Conservation (phyloP, 2,797 vertebrate species). For the Pangasius krempfi region DNA sequence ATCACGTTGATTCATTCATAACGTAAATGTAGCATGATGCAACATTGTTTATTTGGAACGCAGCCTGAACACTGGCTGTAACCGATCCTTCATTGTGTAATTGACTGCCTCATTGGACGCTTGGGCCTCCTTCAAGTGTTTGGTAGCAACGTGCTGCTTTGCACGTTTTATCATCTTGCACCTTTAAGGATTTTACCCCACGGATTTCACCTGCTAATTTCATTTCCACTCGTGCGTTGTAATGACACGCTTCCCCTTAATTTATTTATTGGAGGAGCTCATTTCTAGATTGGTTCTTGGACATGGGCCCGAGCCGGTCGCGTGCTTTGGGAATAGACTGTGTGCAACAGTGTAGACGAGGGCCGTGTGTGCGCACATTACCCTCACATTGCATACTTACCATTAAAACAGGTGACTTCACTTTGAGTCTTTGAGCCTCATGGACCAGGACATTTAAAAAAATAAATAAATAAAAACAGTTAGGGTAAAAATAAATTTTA, state of each 20-base stretch:
- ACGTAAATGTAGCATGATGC: not conserved
- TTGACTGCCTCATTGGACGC: conserved; percentile 27
- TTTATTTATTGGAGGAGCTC: not conserved
- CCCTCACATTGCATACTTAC: conserved; percentile 29
- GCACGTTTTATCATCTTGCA: not conserved
- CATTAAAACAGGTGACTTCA: conserved; percentile 48
- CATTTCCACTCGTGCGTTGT: not conserved
- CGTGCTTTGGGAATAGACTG: not conserved
- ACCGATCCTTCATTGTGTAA: conserved; percentile 7
- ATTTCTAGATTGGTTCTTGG: not conserved
- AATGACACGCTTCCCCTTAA: not conserved
- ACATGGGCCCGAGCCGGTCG: not conserved
- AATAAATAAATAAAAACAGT: not conserved
- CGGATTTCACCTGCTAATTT: not conserved
- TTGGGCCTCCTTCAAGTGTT: conserved; percentile 31
- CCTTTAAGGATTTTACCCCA: not conserved
- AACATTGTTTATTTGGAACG: not conserved
- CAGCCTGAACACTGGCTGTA: not conserved
- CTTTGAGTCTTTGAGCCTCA: too few species aligned
- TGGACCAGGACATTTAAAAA: not conserved
- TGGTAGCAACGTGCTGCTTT: conserved; percentile 10
- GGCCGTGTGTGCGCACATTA: not conserved
- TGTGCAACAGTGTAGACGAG: not conserved
- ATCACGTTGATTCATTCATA: not conserved
- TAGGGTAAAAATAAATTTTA: not conserved